Evolutionary conservation across 2,888 invertebrate species (phyloP).

Genomic region (Sesamia inferens): DNA sequence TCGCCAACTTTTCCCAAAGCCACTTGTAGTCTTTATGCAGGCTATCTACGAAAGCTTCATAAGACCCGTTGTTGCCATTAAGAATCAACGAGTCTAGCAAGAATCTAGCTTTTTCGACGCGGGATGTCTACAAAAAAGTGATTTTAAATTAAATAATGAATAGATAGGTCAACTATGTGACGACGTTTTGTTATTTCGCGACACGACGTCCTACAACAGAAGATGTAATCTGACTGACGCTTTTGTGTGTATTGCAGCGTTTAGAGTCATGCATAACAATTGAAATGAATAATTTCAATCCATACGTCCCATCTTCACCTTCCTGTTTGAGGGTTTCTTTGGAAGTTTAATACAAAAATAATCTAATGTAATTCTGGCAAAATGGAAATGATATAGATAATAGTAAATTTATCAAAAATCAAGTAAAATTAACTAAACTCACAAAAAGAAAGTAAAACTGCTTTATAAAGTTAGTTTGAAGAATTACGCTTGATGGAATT

Average conservation of each 20-base stretch:
- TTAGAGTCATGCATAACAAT: not conserved
- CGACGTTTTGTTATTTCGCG: constrained; percentile 2
- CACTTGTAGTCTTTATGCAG: constrained; percentile 89
- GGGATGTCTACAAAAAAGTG: constrained; percentile 76
- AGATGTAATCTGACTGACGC: constrained; percentile 14
- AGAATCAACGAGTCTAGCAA: constrained; percentile 82
- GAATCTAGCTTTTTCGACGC: constrained; percentile 79
- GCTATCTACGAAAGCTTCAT: constrained; percentile 88
- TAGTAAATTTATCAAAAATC: not conserved
- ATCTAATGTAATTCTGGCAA: not conserved
- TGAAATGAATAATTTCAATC: constrained; percentile 1
- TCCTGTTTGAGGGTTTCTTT: too few species aligned
- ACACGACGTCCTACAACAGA: constrained; percentile 17
- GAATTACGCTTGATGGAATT: not conserved
- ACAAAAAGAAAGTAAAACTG: not conserved
- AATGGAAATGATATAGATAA: not conserved
- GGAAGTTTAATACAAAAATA: not conserved
- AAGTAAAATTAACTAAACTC: not conserved
- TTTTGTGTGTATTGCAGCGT: not conserved
- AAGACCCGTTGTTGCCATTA: constrained; percentile 84
- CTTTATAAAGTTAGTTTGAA: not conserved
- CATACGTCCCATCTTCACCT: not conserved
- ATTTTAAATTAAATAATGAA: constrained; percentile 4
- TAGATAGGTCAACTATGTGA: not conserved
- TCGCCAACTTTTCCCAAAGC: constrained; percentile 88